phyloP scores from a whole-genome alignment of 2,797 vertebrate genomes.

The Fistularia tabacaria region DNA sequence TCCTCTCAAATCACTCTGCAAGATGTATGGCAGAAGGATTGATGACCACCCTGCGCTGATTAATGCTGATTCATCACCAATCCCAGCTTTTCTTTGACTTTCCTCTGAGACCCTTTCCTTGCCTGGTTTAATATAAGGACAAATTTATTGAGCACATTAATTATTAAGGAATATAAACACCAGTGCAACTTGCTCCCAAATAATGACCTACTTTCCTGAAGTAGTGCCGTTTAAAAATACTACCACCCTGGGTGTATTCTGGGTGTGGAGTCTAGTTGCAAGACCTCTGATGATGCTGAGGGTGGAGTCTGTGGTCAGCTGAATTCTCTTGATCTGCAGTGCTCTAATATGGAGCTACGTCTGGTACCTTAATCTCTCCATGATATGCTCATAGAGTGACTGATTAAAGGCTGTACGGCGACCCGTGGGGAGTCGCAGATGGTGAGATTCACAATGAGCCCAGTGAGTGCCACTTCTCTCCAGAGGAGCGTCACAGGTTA shows the following conservation, averaged over 20 bases:
- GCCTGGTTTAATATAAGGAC: slow-evolving; percentile 39
- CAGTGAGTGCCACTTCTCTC: slow-evolving; percentile 45
- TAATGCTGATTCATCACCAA: slow-evolving; percentile 34
- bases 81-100: slow-evolving; percentile 44
- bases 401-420: slow-evolving; percentile 59
- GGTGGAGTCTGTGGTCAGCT: slow-evolving; percentile 57
- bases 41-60: slow-evolving; percentile 37
- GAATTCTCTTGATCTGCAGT: slow-evolving; percentile 41
- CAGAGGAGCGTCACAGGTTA: slow-evolving; percentile 39
- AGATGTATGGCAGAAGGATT: slow-evolving; percentile 5
- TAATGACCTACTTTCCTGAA: slow-evolving; percentile 67
- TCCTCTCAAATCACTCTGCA: slow-evolving; percentile 15
- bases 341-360: slow-evolving; percentile 46
- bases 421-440: slow-evolving; percentile 60
- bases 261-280: slow-evolving; percentile 55
- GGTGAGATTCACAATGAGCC: slow-evolving; percentile 59
- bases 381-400: slow-evolving; percentile 48
- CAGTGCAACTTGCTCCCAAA: slow-evolving; percentile 45
- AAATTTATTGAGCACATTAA: slow-evolving; percentile 51
- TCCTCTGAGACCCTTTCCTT: slow-evolving; percentile 31
- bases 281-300: slow-evolving; percentile 21
- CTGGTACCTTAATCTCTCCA: slow-evolving; percentile 46
- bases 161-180: slow-evolving; percentile 58
- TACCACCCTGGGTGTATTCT: slow-evolving; percentile 48
- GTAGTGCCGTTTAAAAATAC: slow-evolving; percentile 62